Percentiles rank a stretch among this genome's conserved stretches.
These are phyloP conservation scores for Botia almorhae DNA, from an alignment of 2,797 vertebrate genomes.

Conservation along the genomic window DNA sequence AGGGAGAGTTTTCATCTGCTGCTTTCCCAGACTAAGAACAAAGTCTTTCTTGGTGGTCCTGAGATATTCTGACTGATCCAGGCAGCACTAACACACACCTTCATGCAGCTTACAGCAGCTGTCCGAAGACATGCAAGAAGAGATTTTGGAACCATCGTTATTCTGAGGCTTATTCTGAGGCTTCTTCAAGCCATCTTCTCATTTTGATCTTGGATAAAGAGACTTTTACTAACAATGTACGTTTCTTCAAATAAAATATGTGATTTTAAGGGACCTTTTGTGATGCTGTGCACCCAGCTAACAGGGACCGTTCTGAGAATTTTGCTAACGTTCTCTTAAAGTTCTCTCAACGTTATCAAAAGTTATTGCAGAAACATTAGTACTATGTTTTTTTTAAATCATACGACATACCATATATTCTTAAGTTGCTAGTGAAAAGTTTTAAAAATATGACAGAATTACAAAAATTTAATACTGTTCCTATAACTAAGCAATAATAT, in stretches of 20 bases:
- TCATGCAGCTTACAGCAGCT: conserved; percentile 23
- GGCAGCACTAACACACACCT: conserved; percentile 43
- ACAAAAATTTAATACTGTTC: too few species aligned
- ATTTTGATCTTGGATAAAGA: conserved; percentile 4
- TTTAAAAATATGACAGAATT: too few species aligned
- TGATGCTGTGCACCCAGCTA: too few species aligned
- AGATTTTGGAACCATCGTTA: neutral
- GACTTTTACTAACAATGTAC: neutral
- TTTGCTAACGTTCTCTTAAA: too few species aligned
- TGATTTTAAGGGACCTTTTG: neutral
- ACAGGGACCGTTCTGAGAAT: too few species aligned
- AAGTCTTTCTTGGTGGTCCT: conserved; percentile 80
- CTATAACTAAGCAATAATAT: too few species aligned
- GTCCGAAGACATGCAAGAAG: conserved; percentile 9
- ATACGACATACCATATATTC: too few species aligned
- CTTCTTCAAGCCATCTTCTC: conserved; percentile 1
- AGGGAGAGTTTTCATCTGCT: conserved; percentile 47
- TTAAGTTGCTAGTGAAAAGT: too few species aligned
- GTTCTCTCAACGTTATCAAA: too few species aligned
- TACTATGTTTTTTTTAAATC: too few species aligned
- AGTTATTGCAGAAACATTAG: too few species aligned
- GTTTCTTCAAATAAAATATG: neutral
- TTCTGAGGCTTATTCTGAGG: neutral
- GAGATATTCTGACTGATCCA: conserved; percentile 71
- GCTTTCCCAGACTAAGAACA: conserved; percentile 74